Percentiles rank a stretch among this genome's conserved stretches.
phyloP scores from a whole-genome alignment of 1,140 invertebrate species.

The Olivierus martensii region DNA sequence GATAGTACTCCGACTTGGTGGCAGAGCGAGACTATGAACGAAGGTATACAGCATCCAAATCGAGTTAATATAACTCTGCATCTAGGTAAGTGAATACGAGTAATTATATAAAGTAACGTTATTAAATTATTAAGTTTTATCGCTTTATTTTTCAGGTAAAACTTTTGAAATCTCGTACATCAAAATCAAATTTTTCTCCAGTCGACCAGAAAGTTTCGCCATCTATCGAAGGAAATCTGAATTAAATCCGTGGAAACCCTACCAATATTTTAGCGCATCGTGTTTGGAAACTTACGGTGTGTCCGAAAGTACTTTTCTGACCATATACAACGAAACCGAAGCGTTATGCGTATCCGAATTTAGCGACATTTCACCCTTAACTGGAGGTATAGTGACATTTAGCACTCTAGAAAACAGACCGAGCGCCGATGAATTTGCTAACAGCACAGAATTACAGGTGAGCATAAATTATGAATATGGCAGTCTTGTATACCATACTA shows the following conservation, averaged over 20 bases:
- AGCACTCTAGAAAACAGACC: conserved; percentile 89
- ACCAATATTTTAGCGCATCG: conserved; percentile 90
- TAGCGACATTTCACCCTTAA: conserved; percentile 90
- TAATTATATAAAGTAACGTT: conserved; percentile 70
- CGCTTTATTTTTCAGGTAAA: conserved; percentile 57
- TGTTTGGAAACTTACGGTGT: conserved; percentile 72
- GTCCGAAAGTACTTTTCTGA: conserved; percentile 45
- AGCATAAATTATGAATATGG: conserved; percentile 10
- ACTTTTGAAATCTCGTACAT: conserved; percentile 98
- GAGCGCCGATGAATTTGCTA: conserved; percentile 79
- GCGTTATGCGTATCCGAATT: conserved; percentile 92
- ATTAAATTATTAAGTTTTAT: conserved; percentile 32
- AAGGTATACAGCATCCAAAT: conserved; percentile 67
- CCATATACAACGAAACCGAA: conserved; percentile 63
- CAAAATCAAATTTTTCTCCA: conserved; percentile 81
- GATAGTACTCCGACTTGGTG: conserved; percentile 94
- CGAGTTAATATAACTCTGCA: conserved; percentile 82
- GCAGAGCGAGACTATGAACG: conserved; percentile 74
- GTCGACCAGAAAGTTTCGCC: conserved; percentile 89
- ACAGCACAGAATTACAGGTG: conserved; percentile 73
- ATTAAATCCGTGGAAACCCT: conserved; percentile 60
- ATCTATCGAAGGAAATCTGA: conserved; percentile 72
- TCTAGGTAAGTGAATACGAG: conserved; percentile 46
- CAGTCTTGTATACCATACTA: too few species aligned
- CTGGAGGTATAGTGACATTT: conserved; percentile 90